Percentiles rank a stretch among this genome's conserved stretches.
phyloP scores from a whole-genome alignment of 2,113 vertebrate species.

The Urocynchramus pylzowi region DNA sequence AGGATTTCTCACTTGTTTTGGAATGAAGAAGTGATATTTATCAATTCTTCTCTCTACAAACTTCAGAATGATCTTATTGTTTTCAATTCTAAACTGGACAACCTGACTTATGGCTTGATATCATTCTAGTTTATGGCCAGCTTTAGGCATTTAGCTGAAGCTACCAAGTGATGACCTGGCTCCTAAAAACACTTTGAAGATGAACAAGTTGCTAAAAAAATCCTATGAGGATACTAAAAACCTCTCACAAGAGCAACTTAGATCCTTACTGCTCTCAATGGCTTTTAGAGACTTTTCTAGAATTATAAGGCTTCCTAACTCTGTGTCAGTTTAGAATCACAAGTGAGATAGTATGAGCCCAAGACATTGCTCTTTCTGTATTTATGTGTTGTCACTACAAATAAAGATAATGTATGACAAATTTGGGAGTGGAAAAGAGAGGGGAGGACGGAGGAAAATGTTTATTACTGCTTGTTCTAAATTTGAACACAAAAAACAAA shows the following conservation, averaged over 20 bases:
- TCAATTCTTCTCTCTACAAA: not conserved
- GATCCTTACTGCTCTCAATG: not conserved
- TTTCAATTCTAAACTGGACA: not conserved
- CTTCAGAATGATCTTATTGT: not conserved
- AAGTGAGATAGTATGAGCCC: not conserved
- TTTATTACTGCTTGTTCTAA: not conserved
- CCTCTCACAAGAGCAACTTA: fast-evolving
- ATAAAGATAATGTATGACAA: not conserved
- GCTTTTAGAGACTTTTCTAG: not conserved
- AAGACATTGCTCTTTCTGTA: not conserved
- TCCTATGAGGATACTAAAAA: not conserved
- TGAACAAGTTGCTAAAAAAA: not conserved
- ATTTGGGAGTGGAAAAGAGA: fast-evolving
- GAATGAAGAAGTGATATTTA: not conserved
- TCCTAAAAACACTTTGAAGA: not conserved
- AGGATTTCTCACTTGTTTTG: not conserved
- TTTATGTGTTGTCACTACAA: not conserved
- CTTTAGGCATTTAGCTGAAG: not conserved
- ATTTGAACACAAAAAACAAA: not conserved
- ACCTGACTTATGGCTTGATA: not conserved
- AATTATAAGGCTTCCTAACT: not conserved
- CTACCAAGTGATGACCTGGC: not conserved
- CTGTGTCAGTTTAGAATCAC: not conserved
- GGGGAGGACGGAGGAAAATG: fast-evolving
- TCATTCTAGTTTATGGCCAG: not conserved